Evolutionary conservation across 2,797 vertebrate species (phyloP).

Genomic region (Corythornis leucogaster): DNA sequence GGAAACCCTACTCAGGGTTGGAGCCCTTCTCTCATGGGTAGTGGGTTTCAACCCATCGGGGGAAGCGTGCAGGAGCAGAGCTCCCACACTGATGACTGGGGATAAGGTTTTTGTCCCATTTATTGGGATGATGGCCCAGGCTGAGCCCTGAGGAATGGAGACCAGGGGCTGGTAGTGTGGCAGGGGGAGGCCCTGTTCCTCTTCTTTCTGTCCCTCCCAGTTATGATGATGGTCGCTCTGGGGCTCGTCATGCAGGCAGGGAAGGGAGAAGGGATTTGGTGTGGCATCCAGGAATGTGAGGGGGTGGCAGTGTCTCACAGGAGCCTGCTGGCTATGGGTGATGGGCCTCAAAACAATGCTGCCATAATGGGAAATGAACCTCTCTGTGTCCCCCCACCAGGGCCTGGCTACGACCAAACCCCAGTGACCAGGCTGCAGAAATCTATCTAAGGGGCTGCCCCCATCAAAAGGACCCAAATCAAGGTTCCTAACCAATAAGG

Average conservation of each 20-base stretch:
- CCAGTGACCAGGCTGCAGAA: not conserved
- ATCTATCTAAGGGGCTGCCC: not conserved
- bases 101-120: not conserved
- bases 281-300: accelerated
- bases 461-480: not conserved
- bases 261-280: slow-evolving; percentile 32
- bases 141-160: not conserved
- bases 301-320: not conserved
- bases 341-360: not conserved
- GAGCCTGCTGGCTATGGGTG: not conserved
- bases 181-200: accelerated
- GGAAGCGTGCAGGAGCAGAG: accelerated
- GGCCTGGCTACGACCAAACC: not conserved
- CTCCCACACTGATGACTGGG: accelerated
- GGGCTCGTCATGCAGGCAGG: not conserved
- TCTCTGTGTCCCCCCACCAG: not conserved
- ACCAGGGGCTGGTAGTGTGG: not conserved
- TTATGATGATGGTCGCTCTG: not conserved
- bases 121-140: not conserved
- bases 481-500: not conserved
- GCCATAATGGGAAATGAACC: not conserved
- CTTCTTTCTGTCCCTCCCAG: slow-evolving; percentile 29
- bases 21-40: not conserved
- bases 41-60: not conserved
- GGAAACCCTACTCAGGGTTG: not conserved